A percentile compares a stretch with the other conserved stretches of the same genome.
Conservation (phyloP, 2,888 invertebrate species). For the Blastobasis lacticolella region DNA sequence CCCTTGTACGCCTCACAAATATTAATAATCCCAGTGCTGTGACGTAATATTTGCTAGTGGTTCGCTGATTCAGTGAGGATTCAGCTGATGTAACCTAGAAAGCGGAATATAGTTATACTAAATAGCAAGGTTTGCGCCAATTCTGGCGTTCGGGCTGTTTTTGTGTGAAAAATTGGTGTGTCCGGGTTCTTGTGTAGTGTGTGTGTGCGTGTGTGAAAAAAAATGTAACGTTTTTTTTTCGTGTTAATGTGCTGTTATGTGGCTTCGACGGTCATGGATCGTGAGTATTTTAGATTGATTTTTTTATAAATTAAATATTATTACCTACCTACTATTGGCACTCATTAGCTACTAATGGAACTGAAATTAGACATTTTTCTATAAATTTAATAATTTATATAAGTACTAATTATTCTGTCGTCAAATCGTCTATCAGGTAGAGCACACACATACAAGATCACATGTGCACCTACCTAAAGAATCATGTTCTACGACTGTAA, state of each 20-base stretch:
- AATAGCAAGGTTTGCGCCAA: constrained; percentile 8
- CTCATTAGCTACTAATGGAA: no score
- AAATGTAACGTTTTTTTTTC: neutral
- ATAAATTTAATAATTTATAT: no score
- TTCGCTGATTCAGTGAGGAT: neutral
- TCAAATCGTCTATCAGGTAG: no score
- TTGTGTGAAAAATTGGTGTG: constrained; percentile 17
- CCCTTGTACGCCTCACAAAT: neutral
- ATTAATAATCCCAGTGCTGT: neutral
- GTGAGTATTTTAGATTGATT: no score
- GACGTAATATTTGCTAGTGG: neutral
- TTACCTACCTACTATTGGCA: no score
- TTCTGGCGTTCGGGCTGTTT: constrained; percentile 22
- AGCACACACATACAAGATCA: no score
- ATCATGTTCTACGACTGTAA: no score
- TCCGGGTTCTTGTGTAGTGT: neutral
- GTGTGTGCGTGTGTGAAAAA: neutral
- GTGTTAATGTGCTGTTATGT: neutral
- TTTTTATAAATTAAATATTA: no score
- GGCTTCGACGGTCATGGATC: neutral
- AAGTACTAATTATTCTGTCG: no score
- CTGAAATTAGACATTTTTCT: no score
- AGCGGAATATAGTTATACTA: neutral
- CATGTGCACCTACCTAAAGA: no score
- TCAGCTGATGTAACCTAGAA: neutral